Conservation (phyloP, 2,797 vertebrate genomes). For the Tamandua tetradactyla region DNA sequence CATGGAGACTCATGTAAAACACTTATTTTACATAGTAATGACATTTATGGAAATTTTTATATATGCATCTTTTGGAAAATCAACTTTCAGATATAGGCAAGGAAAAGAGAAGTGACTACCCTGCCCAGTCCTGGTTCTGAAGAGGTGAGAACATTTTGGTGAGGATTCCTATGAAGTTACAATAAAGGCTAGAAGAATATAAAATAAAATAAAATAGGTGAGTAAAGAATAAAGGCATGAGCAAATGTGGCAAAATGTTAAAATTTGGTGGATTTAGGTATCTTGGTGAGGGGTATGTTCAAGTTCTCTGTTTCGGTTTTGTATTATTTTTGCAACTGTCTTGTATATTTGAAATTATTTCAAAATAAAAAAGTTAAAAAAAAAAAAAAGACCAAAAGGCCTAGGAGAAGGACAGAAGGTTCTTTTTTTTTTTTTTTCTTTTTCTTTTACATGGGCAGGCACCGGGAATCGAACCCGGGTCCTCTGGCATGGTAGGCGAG, state of each 20-base stretch:
- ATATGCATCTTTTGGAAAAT: not conserved
- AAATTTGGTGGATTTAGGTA: too few species aligned
- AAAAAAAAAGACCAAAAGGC: not conserved
- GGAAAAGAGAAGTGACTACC: not conserved
- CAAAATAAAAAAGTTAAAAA: too few species aligned
- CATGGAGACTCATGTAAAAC: not conserved
- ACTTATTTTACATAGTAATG: slow-evolving; percentile 53
- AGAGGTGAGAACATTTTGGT: not conserved
- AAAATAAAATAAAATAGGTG: not conserved
- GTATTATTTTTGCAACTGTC: too few species aligned
- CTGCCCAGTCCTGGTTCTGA: not conserved
- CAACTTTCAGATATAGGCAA: slow-evolving; percentile 49
- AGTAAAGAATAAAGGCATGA: not conserved
- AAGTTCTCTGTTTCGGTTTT: too few species aligned
- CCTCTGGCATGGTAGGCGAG: too few species aligned
- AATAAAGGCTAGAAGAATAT: not conserved
- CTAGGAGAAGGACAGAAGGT: not conserved
- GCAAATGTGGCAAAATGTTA: too few species aligned
- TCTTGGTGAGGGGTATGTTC: too few species aligned
- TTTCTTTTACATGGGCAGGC: too few species aligned
- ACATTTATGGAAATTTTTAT: slow-evolving; percentile 30
- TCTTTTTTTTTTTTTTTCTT: too few species aligned
- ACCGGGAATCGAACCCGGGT: too few species aligned
- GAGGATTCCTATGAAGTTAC: slow-evolving; percentile 12
- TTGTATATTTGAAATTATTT: too few species aligned